These are phyloP conservation scores for Hormaphis cornu DNA, from an alignment of 1,140 invertebrate genomes.

Conservation along the genomic window DNA sequence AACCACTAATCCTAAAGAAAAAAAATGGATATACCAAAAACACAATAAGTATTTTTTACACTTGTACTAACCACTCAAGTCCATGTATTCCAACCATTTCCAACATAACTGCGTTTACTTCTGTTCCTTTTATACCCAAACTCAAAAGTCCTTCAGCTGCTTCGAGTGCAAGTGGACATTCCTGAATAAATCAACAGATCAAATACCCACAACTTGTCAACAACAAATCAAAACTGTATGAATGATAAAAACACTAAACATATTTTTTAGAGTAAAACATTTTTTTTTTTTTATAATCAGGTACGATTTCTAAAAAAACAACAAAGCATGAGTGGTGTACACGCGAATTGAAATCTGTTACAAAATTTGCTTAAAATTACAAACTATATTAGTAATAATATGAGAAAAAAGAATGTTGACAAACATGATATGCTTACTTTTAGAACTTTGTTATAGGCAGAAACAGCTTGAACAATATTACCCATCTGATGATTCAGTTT, in stretches of 20 bases:
- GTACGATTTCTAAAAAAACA: too few species aligned
- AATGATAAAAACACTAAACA: too few species aligned
- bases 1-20: slow-evolving; percentile 50
- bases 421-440: slow-evolving; percentile 43
- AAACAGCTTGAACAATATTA: slow-evolving; percentile 60
- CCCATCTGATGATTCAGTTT: slow-evolving; percentile 61
- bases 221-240: background rate
- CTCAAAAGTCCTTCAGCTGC: slow-evolving; percentile 57
- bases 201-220: background rate
- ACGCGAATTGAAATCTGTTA: too few species aligned
- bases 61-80: slow-evolving; percentile 47
- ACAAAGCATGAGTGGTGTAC: too few species aligned
- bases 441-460: slow-evolving; percentile 65
- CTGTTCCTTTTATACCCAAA: slow-evolving; percentile 58
- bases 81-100: slow-evolving; percentile 44
- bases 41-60: background rate
- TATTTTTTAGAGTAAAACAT: too few species aligned
- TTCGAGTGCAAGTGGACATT: slow-evolving; percentile 64
- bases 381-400: slow-evolving; percentile 1
- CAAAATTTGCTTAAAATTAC: too few species aligned
- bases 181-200: slow-evolving; percentile 42
- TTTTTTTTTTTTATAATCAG: too few species aligned
- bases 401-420: background rate
- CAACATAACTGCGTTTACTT: slow-evolving; percentile 58
- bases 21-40: slow-evolving; percentile 10